Evolutionary conservation across 1,140 invertebrate species (phyloP).

Genomic region (Pachyrhynchus sulphureomaculatus): DNA sequence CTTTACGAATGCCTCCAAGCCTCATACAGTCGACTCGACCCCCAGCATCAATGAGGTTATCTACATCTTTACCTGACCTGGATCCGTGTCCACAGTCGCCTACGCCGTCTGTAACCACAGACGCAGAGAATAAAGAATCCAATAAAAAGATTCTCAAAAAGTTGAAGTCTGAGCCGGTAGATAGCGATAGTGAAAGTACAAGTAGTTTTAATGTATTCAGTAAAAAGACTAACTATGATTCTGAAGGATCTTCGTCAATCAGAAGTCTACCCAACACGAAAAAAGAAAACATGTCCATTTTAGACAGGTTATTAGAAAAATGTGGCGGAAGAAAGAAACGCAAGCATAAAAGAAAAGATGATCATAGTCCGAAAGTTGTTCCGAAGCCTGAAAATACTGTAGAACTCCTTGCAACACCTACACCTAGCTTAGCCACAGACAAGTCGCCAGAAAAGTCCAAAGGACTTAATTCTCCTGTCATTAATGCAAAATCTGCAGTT

Average conservation of each 20-base stretch:
- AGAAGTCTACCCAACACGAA: slow-evolving; percentile 46
- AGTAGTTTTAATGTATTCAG: slow-evolving; percentile 61
- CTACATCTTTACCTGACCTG: slow-evolving; percentile 73
- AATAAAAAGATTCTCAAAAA: slow-evolving; percentile 28
- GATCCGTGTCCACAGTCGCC: slow-evolving; percentile 67
- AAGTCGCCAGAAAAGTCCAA: slow-evolving; percentile 53
- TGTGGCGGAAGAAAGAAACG: slow-evolving; percentile 60
- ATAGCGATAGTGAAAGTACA: slow-evolving; percentile 68
- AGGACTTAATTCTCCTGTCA: slow-evolving; percentile 56
- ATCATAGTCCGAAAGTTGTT: slow-evolving; percentile 56
- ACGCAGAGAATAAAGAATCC: slow-evolving; percentile 45
- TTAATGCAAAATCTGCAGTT: slow-evolving; percentile 54
- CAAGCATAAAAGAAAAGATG: slow-evolving; percentile 58
- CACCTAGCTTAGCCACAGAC: slow-evolving; percentile 55
- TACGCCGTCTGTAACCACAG: slow-evolving; percentile 59
- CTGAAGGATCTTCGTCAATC: slow-evolving; percentile 60
- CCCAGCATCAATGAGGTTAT: slow-evolving; percentile 59
- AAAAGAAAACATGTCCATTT: slow-evolving; percentile 61
- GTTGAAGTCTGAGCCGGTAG: slow-evolving; percentile 55
- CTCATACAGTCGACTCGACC: slow-evolving; percentile 73
- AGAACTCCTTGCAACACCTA: slow-evolving; percentile 61
- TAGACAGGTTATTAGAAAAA: slow-evolving; percentile 65
- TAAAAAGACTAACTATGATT: slow-evolving; percentile 64
- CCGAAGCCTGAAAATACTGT: slow-evolving; percentile 56
- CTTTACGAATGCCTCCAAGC: slow-evolving; percentile 73